A percentile compares a stretch with the other conserved stretches of the same genome.
These are phyloP conservation scores for Malurus melanocephalus DNA, from an alignment of 2,113 vertebrate species.

Conservation along the genomic window DNA sequence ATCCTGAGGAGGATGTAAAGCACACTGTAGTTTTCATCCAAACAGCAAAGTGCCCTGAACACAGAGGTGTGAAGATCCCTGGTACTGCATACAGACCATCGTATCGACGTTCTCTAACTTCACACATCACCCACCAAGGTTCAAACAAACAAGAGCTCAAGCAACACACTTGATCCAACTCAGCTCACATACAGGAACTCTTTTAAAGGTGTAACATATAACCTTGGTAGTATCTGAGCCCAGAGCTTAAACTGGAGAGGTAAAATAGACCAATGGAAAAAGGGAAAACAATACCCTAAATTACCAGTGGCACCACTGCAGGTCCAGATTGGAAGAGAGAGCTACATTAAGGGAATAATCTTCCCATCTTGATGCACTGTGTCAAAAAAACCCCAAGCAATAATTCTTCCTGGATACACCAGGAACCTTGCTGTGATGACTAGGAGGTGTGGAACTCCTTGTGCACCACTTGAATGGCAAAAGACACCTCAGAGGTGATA, in stretches of 20 bases:
- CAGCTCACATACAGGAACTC: not conserved
- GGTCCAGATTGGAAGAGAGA: not conserved
- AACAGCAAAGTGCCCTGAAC: not conserved
- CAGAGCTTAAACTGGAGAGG: not conserved
- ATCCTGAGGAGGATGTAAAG: not conserved
- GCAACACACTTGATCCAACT: not conserved
- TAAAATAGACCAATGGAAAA: not conserved
- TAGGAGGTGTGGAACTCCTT: not conserved
- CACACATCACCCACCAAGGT: not conserved
- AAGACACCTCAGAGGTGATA: not conserved
- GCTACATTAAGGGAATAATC: not conserved
- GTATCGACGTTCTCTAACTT: not conserved
- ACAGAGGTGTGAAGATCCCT: not conserved
- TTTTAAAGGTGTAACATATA: not conserved
- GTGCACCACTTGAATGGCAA: fast-evolving
- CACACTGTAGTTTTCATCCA: not conserved
- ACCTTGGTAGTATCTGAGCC: not conserved
- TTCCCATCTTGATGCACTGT: not conserved
- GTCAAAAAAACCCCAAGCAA: not conserved
- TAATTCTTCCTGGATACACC: not conserved
- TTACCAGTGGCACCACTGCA: not conserved
- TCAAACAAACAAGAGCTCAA: not conserved
- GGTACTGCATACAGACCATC: not conserved
- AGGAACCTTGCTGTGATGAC: not conserved
- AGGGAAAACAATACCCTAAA: not conserved